Evolutionary conservation across 2,797 vertebrate species (phyloP), one percentile per base, ranked within the genome.

Genomic region (Neosilurus mollespiculum): DNA sequence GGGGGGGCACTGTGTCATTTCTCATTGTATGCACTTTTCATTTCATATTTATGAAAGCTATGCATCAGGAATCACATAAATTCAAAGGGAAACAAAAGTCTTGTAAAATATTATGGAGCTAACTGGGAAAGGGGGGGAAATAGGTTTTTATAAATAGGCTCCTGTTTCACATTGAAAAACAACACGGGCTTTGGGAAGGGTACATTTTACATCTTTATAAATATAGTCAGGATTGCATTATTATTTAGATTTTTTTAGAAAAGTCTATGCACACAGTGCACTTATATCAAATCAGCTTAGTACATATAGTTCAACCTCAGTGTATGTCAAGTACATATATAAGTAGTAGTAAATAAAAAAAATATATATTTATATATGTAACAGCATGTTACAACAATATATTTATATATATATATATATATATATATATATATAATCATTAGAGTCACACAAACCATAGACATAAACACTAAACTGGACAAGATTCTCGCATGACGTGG

Each of bases 1-100:
- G 37, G 37, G 37, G 6, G 30, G 69, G 61, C 51, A 83, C 34
- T 80, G 70, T 8, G 0, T 82, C 72, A 72, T 80, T 82, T 85
- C 78, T 18, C 78, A 59, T 22, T 85, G 69, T 59, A 61, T 85
- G 86, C 82, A 84, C 82, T 71, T 88, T 90, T 89, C 76, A 87
- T 89, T 88, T 88, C 51, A 75, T 86, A 84, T 90, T 89, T 87
- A 88, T 82, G 66, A 82, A 89, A 87, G 82, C 82, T 80, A 75
- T 86, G 86, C 78, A 85, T 88, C 83, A 83, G 69, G 88, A 87
- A 84, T 92, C 85, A 80, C 53, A 30, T 88, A 89, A 88, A 91
- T 89, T 87, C 77, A 65, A 75, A 86, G 58, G 9, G 70, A 84
- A 86, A 87, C 79, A 78, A 67, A 85, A 89, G 88, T 84, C 86